Evolutionary conservation across 2,113 vertebrate genomes (phyloP).

Genomic region (Hepsetus odoe): DNA sequence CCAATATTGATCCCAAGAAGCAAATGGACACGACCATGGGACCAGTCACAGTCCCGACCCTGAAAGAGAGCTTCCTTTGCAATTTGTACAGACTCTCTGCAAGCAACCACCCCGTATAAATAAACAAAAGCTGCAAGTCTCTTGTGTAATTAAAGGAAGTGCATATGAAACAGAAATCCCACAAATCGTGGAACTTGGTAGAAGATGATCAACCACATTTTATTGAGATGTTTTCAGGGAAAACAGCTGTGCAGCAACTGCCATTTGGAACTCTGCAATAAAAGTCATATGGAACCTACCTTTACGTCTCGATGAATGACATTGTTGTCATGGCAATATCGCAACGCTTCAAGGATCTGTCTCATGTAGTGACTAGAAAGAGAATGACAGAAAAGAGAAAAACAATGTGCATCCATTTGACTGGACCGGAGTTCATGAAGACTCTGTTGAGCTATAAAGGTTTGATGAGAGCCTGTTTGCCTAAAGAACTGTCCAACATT

Average conservation of each 20-base stretch:
- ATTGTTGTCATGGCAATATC: conserved; percentile 99
- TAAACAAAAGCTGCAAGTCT: background rate
- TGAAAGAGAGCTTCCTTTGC: background rate
- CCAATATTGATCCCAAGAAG: background rate
- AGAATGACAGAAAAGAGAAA: background rate
- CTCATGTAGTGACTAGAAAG: conserved; percentile 96
- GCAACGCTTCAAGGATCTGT: conserved; percentile 96
- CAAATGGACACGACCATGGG: background rate
- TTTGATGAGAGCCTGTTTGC: no score
- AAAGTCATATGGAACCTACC: conserved; percentile 75
- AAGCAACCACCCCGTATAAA: background rate
- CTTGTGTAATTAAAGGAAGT: background rate
- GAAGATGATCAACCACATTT: background rate
- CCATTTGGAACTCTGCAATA: conserved; percentile 24
- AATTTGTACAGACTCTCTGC: background rate
- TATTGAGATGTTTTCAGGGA: background rate
- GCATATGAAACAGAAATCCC: background rate
- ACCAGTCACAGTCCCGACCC: background rate
- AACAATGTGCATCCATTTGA: background rate
- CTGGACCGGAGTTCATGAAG: no score
- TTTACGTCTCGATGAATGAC: conserved; percentile 98
- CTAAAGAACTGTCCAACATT: no score
- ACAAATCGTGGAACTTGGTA: background rate
- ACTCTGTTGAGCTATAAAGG: background rate
- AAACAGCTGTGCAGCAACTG: background rate